Evolutionary conservation across 37 sponge, comb jelly and placozoan species (phyloP), one percentile per base, ranked within the genome.

Genomic region (Crambe crambe): DNA sequence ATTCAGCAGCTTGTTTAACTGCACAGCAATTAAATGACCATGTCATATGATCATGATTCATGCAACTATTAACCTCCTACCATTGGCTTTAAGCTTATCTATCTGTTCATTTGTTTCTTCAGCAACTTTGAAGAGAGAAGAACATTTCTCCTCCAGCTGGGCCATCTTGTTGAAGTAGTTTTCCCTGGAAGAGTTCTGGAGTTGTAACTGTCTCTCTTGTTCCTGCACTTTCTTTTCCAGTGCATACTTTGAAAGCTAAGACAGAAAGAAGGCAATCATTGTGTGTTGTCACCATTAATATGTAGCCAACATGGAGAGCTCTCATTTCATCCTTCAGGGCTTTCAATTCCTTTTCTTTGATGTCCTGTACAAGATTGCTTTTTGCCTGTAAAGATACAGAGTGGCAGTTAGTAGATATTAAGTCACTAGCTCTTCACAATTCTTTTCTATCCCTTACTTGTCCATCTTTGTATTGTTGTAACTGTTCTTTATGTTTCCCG

Each of bases 251-350:
- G 39, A 25, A 67, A 89, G 41, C 89, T 89, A 36, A n/a, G n/a
- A n/a, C n/a, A n/a, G n/a, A 22, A 47, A 15, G 12, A 47, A 15
- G 51, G 12, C 12, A 47, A 47, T 47, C 6, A 47, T 47, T 47
- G 12, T 47, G 51, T 12, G 12, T 47, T 15, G 12, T 47, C 51
- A 15, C 51, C 51, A 47, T 47, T 15, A 15, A 47, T 47, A 15
- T 15, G 10, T 15, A 10, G 68, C 89, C 64, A 34, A 89, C 89
- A 68, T 89, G 85, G 15, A 89, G 63, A 20, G 89, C 58, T 74
- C 89, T 84, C 54, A 92, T 84, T 72, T 92, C 89, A 84, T 87
- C 89, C 71, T 87, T 87, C 37, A 92, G 80, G 12, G 72, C 75
- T 54, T 91, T 83, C 23, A 83, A 35, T 54, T 91, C 92, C 29